Conservation (phyloP, 2,113 vertebrate species). For the Neofelis nebulosa region DNA sequence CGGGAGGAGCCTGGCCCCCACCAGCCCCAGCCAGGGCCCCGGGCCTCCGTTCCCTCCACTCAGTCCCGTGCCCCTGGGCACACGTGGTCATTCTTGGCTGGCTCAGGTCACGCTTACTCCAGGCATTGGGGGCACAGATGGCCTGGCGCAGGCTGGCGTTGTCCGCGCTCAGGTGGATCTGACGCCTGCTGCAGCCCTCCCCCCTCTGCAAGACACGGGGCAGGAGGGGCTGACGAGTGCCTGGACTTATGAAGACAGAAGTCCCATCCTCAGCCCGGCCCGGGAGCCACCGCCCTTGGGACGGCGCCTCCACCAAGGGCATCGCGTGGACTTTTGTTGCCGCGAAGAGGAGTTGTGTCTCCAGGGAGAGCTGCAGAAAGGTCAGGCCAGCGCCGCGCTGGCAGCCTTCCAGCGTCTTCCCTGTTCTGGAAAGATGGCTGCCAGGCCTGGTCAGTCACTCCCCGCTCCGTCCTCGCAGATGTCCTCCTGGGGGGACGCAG, state of each 20-base stretch:
- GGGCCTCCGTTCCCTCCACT: background rate
- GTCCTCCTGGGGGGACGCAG: background rate
- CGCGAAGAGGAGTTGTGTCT: background rate
- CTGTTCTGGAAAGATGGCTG: background rate
- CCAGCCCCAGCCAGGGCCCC: fast-evolving
- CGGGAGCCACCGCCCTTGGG: fast-evolving
- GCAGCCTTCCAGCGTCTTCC: background rate
- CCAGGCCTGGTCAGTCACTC: background rate
- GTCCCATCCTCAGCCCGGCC: background rate
- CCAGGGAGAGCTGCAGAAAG: background rate
- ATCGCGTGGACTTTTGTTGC: background rate
- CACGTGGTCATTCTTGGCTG: background rate
- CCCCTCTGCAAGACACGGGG: background rate
- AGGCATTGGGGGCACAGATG: background rate
- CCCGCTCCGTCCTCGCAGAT: background rate
- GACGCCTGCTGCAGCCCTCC: background rate
- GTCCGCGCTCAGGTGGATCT: background rate
- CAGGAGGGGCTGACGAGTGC: fast-evolving
- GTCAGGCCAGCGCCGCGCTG: fast-evolving
- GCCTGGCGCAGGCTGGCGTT: background rate
- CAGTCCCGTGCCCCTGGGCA: fast-evolving
- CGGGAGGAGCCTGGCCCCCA: background rate
- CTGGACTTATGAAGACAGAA: background rate
- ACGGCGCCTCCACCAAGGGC: background rate
- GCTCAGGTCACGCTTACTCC: background rate